Percentiles rank a stretch among this genome's conserved stretches.
These are phyloP conservation scores for Turritopsis rubra DNA, from an alignment of 30 jellyfish, hydroid and myxozoan genomes.

Conservation along the genomic window DNA sequence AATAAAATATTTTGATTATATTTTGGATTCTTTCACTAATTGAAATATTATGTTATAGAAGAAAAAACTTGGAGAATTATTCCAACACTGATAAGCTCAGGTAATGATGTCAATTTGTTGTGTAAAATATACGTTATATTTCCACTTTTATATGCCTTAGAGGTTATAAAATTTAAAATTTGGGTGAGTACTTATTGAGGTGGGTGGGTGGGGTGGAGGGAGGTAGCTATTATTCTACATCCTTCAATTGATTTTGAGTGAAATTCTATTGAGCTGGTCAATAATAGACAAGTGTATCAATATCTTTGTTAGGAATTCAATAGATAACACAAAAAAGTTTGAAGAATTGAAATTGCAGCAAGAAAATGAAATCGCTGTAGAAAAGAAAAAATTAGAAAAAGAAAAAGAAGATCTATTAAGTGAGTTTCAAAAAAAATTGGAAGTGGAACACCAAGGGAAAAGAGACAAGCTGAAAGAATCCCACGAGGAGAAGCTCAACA, in stretches of 20 bases:
- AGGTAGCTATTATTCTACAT: no score
- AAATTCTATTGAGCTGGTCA: no score
- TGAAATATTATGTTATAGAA: neutral
- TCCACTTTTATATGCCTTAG: no score
- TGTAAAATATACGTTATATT: no score
- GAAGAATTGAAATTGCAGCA: neutral
- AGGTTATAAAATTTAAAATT: no score
- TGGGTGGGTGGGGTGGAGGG: no score
- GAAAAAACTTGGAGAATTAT: neutral
- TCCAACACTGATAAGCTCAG: neutral
- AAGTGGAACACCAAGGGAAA: neutral
- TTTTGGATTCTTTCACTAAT: no score
- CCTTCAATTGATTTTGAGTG: no score
- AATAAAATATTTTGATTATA: no score
- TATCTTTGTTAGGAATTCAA: neutral
- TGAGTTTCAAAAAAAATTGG: neutral
- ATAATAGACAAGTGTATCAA: no score
- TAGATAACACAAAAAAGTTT: neutral
- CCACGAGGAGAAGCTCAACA: neutral
- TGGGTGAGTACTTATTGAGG: no score
- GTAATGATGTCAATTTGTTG: neutral
- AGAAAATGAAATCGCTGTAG: neutral
- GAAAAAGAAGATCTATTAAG: slow-evolving; percentile 12
- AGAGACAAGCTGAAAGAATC: neutral
- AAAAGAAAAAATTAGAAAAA: neutral